These are phyloP conservation scores for Petromus typicus DNA, from an alignment of 2,113 vertebrate genomes.

Conservation along the genomic window DNA sequence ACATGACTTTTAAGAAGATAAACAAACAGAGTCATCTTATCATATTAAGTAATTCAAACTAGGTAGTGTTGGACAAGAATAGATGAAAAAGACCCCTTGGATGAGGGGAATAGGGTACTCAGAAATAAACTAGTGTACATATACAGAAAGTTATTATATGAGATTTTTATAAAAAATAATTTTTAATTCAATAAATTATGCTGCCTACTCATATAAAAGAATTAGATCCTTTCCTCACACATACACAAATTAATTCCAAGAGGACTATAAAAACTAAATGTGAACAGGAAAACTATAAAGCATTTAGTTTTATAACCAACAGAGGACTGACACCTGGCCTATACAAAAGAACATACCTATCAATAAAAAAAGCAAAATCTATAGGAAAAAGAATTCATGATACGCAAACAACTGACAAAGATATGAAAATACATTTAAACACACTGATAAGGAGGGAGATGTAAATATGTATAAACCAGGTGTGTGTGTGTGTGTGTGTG, in stretches of 20 bases:
- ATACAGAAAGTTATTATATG: neutral
- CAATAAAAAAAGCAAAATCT: neutral
- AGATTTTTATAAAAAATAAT: neutral
- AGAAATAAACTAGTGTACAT: neutral
- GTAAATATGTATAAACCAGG: neutral
- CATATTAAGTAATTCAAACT: slow-evolving; percentile 7
- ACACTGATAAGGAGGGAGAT: slow-evolving; percentile 20
- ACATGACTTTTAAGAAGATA: neutral
- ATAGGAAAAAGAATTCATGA: neutral
- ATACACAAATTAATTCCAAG: slow-evolving; percentile 42
- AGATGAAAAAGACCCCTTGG: slow-evolving; percentile 9
- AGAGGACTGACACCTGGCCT: neutral
- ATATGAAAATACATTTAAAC: neutral
- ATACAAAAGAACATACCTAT: slow-evolving; percentile 13
- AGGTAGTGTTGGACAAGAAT: neutral
- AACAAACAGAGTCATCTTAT: neutral
- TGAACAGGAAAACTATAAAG: neutral
- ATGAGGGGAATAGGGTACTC: neutral
- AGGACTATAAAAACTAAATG: slow-evolving; percentile 20
- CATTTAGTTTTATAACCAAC: slow-evolving; percentile 30
- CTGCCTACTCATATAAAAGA: neutral
- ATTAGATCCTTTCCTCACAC: neutral
- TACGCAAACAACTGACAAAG: neutral
- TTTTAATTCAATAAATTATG: neutral
- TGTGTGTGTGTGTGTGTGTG: neutral